Evolutionary conservation across 2,888 invertebrate species (phyloP).

Genomic region (Cephus sareptanus): DNA sequence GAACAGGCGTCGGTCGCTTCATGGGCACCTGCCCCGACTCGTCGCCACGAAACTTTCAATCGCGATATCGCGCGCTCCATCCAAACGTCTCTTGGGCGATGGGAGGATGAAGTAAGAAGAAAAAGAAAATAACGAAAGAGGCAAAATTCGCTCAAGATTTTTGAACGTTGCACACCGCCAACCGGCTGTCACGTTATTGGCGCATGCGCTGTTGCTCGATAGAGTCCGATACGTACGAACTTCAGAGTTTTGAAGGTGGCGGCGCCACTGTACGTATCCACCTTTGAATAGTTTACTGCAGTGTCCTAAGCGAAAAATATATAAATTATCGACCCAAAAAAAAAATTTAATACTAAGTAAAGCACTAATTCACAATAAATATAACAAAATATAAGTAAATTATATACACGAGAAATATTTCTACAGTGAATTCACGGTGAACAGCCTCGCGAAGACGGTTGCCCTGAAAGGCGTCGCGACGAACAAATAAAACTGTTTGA

Average conservation of each 20-base stretch:
- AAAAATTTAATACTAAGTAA: not conserved
- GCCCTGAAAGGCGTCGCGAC: not conserved
- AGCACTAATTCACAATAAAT: not conserved
- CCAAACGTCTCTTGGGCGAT: not conserved
- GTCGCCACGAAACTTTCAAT: constrained; percentile 2
- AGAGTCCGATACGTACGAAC: not conserved
- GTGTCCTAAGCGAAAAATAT: not conserved
- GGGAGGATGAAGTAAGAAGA: not conserved
- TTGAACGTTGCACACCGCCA: not conserved
- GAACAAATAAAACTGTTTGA: not conserved
- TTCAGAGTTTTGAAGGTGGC: not conserved
- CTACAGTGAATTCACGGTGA: not conserved
- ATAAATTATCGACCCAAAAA: not conserved
- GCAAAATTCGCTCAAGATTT: not conserved
- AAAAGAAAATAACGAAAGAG: not conserved
- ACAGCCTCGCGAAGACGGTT: not conserved
- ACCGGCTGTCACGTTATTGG: not conserved
- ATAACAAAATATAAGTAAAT: not conserved
- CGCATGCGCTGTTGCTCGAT: not conserved
- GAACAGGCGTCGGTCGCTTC: constrained; percentile 23
- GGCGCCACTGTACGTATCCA: not conserved
- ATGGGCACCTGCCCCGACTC: constrained; percentile 41
- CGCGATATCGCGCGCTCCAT: not conserved
- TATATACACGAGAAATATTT: not conserved
- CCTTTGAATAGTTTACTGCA: not conserved